Percentiles rank a stretch among this genome's conserved stretches.
Conservation (phyloP, 2,888 invertebrate species). For the Nomada ferruginata region DNA sequence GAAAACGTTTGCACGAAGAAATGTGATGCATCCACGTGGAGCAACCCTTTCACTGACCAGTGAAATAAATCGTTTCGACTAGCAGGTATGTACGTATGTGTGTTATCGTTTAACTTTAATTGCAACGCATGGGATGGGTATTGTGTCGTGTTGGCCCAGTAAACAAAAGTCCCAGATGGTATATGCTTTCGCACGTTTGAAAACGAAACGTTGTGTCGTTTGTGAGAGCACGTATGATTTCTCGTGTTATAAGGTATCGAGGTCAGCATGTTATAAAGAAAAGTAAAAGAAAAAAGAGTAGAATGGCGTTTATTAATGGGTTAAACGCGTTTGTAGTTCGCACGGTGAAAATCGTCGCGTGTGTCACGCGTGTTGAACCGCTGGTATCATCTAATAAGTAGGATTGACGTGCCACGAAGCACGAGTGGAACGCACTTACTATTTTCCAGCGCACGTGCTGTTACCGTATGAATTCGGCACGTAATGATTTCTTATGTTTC, state of each 20-base stretch:
- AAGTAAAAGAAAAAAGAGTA: constrained; percentile 4
- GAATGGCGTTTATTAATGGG: constrained; percentile 18
- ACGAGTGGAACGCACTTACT: constrained; percentile 1
- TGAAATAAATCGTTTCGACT: neutral
- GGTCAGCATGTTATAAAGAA: constrained; percentile 21
- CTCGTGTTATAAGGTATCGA: constrained; percentile 2
- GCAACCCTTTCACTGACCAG: neutral
- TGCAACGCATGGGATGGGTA: neutral
- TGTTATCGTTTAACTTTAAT: constrained; percentile 6
- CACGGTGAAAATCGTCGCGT: constrained; percentile 41
- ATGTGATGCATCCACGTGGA: constrained; percentile 3
- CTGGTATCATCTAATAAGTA: neutral
- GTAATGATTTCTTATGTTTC: constrained; percentile 9
- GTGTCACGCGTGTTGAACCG: constrained; percentile 46
- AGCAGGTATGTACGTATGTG: constrained; percentile 23
- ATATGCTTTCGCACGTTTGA: neutral
- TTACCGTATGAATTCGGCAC: constrained; percentile 25
- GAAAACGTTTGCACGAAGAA: constrained; percentile 15
- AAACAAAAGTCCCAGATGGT: neutral
- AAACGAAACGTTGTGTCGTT: neutral
- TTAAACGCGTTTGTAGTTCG: constrained; percentile 18
- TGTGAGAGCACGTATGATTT: neutral
- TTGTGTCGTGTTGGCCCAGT: neutral
- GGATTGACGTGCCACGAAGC: constrained; percentile 11
- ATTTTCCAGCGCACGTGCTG: constrained; percentile 45